A percentile compares a stretch with the other conserved stretches of the same genome.
Conservation (phyloP, 2,888 invertebrate species). For the Mythimna albipuncta region DNA sequence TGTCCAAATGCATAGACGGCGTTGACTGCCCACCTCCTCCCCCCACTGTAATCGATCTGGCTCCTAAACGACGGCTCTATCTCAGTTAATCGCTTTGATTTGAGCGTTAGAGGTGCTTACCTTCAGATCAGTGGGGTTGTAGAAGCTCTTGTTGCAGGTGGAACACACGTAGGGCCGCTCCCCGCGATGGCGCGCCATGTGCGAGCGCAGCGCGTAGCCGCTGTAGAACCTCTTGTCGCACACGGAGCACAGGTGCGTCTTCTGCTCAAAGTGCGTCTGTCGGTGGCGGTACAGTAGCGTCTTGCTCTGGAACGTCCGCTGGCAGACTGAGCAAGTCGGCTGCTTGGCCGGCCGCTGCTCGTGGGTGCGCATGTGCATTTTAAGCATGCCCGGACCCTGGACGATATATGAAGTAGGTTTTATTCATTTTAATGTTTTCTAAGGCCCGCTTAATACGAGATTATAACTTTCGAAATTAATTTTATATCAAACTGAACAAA, state of each 20-base stretch:
- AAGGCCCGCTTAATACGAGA: no score
- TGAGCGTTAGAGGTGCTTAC: conserved; percentile 86
- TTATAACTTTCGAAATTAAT: no score
- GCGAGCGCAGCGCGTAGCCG: conserved; percentile 87
- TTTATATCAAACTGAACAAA: no score
- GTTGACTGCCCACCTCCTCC: no score
- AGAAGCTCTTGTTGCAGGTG: conserved; percentile 90
- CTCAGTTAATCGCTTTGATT: no score
- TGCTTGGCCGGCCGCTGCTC: conserved; percentile 90
- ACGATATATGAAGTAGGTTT: neutral
- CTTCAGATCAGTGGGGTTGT: conserved; percentile 91
- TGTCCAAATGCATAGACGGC: no score
- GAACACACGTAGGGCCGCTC: conserved; percentile 90
- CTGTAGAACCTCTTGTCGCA: conserved; percentile 89
- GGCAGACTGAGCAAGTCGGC: conserved; percentile 91
- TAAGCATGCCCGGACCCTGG: conserved; percentile 92
- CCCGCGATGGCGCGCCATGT: conserved; percentile 88
- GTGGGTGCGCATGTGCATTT: conserved; percentile 93
- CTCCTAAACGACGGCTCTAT: no score
- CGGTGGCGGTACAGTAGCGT: conserved; percentile 91
- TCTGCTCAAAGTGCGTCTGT: conserved; percentile 91
- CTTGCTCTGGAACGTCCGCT: conserved; percentile 91
- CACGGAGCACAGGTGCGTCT: conserved; percentile 86
- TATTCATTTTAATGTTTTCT: neutral
- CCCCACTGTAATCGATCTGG: no score